These are phyloP conservation scores for Sweltsa coloradensis DNA, from an alignment of 1,140 invertebrate species.

Conservation along the genomic window DNA sequence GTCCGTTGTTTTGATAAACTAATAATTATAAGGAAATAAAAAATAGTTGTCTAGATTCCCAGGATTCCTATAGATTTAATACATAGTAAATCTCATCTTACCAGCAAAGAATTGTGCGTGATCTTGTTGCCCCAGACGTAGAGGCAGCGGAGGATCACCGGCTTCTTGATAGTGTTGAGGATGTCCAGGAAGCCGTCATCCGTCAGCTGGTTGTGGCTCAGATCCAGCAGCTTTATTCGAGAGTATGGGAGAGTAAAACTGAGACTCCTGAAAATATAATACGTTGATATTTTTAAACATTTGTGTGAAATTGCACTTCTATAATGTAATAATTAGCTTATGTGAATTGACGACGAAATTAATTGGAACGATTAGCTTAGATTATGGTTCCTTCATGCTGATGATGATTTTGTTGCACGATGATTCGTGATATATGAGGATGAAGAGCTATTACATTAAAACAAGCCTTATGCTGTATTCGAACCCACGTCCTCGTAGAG, in stretches of 20 bases:
- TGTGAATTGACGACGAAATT: too few relatives aligned
- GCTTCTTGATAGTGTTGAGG: conserved; percentile 39
- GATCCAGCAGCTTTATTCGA: conserved; percentile 36
- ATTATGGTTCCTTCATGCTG: too few relatives aligned
- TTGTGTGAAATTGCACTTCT: too few relatives aligned
- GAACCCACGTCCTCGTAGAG: too few relatives aligned
- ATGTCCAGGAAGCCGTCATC: conserved; percentile 34
- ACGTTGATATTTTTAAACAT: too few relatives aligned
- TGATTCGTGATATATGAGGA: too few relatives aligned
- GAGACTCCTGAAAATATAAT: conserved; percentile 20
- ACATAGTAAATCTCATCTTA: conserved; percentile 15
- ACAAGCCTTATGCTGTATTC: too few relatives aligned
- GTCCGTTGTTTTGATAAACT: conserved; percentile 1
- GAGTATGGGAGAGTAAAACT: conserved; percentile 37
- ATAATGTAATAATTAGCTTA: too few relatives aligned
- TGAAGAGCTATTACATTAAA: too few relatives aligned
- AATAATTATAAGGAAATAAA: background rate
- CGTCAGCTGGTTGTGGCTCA: conserved; percentile 37
- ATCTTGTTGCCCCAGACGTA: conserved; percentile 41
- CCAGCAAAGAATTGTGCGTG: conserved; percentile 26
- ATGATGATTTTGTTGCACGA: too few relatives aligned
- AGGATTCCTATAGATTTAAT: too few relatives aligned
- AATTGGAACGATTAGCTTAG: too few relatives aligned
- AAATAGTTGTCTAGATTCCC: background rate
- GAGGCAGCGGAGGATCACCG: conserved; percentile 31